Percentiles rank a stretch among this genome's conserved stretches.
These are phyloP conservation scores for Trichomalopsis sarcophagae DNA, from an alignment of 1,140 invertebrate genomes.

Conservation along the genomic window DNA sequence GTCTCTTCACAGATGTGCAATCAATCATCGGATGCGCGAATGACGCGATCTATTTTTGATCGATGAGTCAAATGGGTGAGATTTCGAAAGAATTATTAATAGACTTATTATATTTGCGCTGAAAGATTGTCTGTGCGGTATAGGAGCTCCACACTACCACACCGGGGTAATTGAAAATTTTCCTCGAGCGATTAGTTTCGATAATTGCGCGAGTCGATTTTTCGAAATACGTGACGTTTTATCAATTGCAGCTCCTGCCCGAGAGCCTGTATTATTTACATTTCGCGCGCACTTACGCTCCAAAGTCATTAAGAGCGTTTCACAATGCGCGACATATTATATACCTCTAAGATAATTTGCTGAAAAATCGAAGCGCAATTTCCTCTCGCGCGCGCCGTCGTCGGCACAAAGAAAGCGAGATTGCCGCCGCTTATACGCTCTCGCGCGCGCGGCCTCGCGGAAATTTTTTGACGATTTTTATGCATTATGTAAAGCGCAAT, in stretches of 20 bases:
- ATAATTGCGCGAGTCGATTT: not conserved
- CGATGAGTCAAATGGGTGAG: constrained; percentile 3
- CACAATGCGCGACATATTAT: constrained; percentile 3
- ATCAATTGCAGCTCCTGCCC: too few relatives aligned
- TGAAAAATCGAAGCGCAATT: constrained; percentile 37
- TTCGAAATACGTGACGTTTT: not conserved
- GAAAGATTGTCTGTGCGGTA: not conserved
- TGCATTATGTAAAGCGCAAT: constrained; percentile 45
- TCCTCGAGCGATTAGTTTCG: not conserved
- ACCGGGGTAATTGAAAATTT: not conserved
- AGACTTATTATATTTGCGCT: not conserved
- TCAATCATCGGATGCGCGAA: not conserved
- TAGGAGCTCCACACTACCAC: too few relatives aligned
- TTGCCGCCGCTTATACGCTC: not conserved
- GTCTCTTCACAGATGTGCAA: not conserved
- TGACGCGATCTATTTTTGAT: constrained; percentile 43
- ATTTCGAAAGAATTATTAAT: constrained; percentile 37
- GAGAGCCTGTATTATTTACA: not conserved
- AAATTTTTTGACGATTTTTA: constrained; percentile 37
- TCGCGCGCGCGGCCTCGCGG: constrained; percentile 16
- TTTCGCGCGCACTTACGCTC: not conserved
- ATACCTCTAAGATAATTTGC: not conserved
- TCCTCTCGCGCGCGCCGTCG: not conserved
- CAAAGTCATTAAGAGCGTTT: constrained; percentile 10
- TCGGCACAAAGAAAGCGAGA: not conserved